Conservation (phyloP, 1,140 invertebrate species). For the Cyrtorhinus lividipennis region DNA sequence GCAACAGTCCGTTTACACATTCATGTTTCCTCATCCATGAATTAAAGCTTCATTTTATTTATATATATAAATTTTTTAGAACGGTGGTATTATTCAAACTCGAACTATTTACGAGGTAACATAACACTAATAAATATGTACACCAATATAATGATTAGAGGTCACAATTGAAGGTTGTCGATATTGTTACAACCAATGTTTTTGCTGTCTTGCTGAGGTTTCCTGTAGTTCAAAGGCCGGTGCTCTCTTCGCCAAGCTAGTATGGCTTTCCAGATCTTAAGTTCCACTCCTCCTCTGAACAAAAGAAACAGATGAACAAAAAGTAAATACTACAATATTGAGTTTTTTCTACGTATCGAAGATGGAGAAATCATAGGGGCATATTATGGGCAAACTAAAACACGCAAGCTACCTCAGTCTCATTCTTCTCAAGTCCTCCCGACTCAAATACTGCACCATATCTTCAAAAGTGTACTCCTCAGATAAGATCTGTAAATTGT, state of each 20-base stretch:
- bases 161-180: not conserved
- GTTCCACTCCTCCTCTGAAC: slow-evolving; percentile 39
- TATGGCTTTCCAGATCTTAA: slow-evolving; percentile 43
- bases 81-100: too few species aligned
- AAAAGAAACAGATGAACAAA: not conserved
- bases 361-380: too few species aligned
- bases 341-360: too few species aligned
- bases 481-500: slow-evolving; percentile 44
- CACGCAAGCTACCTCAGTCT: slow-evolving; percentile 42
- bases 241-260: slow-evolving; percentile 30
- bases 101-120: too few species aligned
- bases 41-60: too few species aligned
- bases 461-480: slow-evolving; percentile 69
- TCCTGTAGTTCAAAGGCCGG: slow-evolving; percentile 10
- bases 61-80: too few species aligned
- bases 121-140: too few species aligned
- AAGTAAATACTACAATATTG: too few species aligned
- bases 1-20: too few species aligned
- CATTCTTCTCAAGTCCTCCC: slow-evolving; percentile 59
- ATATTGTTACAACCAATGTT: not conserved
- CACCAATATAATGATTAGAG: not conserved
- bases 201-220: not conserved
- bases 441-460: slow-evolving; percentile 52
- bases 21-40: too few species aligned
- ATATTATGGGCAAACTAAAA: not conserved